Conservation (phyloP, 2,797 vertebrate genomes). For the Enteromius thamalakanensis region DNA sequence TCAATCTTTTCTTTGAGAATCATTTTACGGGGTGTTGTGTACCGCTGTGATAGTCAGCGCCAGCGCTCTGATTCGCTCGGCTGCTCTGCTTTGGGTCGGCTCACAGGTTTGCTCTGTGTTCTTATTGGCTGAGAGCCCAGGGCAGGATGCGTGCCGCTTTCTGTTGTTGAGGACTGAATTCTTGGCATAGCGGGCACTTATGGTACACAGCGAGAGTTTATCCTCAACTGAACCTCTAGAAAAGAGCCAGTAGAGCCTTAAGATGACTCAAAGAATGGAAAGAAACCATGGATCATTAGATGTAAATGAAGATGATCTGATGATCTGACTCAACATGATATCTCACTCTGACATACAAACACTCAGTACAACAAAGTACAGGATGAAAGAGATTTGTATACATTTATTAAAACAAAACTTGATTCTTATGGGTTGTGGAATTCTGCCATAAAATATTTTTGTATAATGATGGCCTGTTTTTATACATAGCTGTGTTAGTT, state of each 20-base stretch:
- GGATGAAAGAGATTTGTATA: not conserved
- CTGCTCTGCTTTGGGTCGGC: slow-evolving; percentile 3
- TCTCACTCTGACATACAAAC: not conserved
- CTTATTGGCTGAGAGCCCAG: slow-evolving; percentile 23
- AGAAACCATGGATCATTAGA: slow-evolving; percentile 43
- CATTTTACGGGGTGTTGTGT: slow-evolving; percentile 13
- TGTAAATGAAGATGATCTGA: slow-evolving; percentile 8
- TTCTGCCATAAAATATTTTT: not conserved
- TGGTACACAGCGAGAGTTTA: slow-evolving; percentile 33
- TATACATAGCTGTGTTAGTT: not conserved
- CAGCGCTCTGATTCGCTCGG: slow-evolving; percentile 27
- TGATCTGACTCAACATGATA: not conserved
- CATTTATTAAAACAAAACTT: not conserved
- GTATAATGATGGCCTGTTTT: not conserved
- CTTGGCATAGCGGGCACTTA: slow-evolving; percentile 20
- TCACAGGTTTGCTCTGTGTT: slow-evolving; percentile 16
- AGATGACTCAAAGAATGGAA: not conserved
- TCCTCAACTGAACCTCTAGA: slow-evolving; percentile 8
- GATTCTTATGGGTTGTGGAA: not conserved
- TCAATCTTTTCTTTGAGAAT: slow-evolving; percentile 11
- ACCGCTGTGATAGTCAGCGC: not conserved
- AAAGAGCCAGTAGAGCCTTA: not conserved
- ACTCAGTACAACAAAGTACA: not conserved
- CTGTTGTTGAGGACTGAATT: slow-evolving; percentile 25
- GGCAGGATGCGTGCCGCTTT: slow-evolving; percentile 22